Base-by-base conservation (phyloP, 2,113 vertebrate species). In the Campylomormyrus numenius region DNA sequence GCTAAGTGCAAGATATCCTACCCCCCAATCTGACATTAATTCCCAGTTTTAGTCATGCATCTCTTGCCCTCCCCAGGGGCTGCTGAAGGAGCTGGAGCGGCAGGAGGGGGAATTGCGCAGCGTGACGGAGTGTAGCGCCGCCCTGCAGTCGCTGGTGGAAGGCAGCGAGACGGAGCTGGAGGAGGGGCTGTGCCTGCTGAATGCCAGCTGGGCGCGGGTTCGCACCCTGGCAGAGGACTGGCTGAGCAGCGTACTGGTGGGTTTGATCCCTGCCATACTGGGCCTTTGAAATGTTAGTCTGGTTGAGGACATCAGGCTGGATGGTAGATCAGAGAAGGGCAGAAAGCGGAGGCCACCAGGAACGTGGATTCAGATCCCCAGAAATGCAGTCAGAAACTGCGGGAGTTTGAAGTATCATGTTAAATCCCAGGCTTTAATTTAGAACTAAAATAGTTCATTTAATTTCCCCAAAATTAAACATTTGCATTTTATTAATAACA, bases 181-280 rank as follows among this genome's bases (percentile, higher is more conserved):
- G 88, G 97, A 98, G 87, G 96, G 95, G 87, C 95, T 99, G 1
- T 97, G 96, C 45, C 93, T 96, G 21, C 96, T 99, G 0, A 98
- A 97, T 2, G 97, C 98, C 35, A 95, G 96, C 46, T 98, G 97
- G 97, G 97, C 96, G 85, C 94, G 96, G 0, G 97, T 98, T 3
- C 96, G 96, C 49, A 99, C 97, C 15, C 97, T 96, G 96, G 96
- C 96, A 0, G 98, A 99, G 92, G 98, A 99, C 90, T 99, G 98
- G 98, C 97, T 97, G 46, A 97, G 94, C 8, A 96, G 97, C 0
- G 93, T 99, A 88, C 93, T 99, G 97, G 98, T 99, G 93, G 85
- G 95, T 91, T 56, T 9, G 2, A 52, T 5, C 49, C 87, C 53
- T 17, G 52, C 39, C 56, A 7, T 39, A 8, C 17, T 56, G 86